Base-by-base conservation (phyloP, 1,140 invertebrate genomes). In the Muscidifurax raptorellus region DNA sequence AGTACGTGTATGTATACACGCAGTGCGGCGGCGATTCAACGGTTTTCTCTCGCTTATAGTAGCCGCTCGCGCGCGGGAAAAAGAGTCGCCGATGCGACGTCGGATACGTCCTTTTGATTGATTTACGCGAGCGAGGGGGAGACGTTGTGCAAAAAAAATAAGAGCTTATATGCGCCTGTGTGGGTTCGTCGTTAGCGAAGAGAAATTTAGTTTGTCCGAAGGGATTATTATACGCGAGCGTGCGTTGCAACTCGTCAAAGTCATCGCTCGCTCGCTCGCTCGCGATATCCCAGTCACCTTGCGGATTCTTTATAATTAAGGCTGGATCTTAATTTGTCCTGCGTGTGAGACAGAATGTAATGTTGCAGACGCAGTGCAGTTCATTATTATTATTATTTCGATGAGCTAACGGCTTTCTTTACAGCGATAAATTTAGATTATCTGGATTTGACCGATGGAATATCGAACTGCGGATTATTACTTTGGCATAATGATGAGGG, bases 91-190 rank as follows among this genome's bases (percentile, higher is more conserved):
- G 72, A 44, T 75, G 72, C 36, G 28, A 13, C 52, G 80, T 75
- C 66, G 82, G 80, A 82, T 82, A 67, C 59, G 64, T 69, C 77
- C 22, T 40, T 74, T 44, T 66, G 77, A 84, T 84, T 84, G 83
- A 80, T 84, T 84, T 84, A 84, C 69, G 83, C 44, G 64, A 44
- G 27, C 52, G 18, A 59, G 18, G 22, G 52, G 52, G 5, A n/a
- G n/a, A 13, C 1, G 6, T 13, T 12, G 44, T 6, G 2, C 3
- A 79, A 67, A 79, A 79, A 67, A 77, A 66, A 66, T 36, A 66
- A 7, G 36, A 25, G 74, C 36, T 6, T 44, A 27, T n/a, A 18
- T 52, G 47, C 47, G 13, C 13, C 1, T 47, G 18, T 18, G 47
- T 7, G 52, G 22, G 22, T 59, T 59, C 22, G 71, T 74, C 71